Base-by-base conservation (phyloP, 2,888 invertebrate genomes). In the Hemicrepidius hirtus region DNA sequence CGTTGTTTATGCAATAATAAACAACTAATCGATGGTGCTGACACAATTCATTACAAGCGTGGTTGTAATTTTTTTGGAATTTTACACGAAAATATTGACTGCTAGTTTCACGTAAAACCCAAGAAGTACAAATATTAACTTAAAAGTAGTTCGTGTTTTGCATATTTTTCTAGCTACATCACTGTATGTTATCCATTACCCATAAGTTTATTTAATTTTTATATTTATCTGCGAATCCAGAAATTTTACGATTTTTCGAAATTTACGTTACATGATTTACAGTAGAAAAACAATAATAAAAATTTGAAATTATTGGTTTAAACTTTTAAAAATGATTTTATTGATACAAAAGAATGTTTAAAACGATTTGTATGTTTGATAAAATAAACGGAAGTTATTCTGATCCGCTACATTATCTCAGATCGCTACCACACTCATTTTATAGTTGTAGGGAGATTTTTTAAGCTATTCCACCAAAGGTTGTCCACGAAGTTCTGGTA, bases 391-490 rank as follows among this genome's bases (percentile, higher is more conserved):
- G 13, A 41, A n/a, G 13, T 41, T 41, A 13, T 41, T n/a, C n/a
- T 13, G 13, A n/a, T n/a, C n/a, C n/a, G n/a, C n/a, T n/a, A n/a
- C n/a, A n/a, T n/a, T n/a, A n/a, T n/a, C n/a, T n/a, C n/a, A n/a
- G n/a, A n/a, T n/a, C n/a, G n/a, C n/a, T n/a, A n/a, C n/a, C n/a
- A n/a, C n/a, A n/a, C n/a, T n/a, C 24, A 24, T 24, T 3, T 24
- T 24, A 24, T 5, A 24, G 24, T 24, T 2, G 32, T 32, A 32
- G 32, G 3, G 7, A 6, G 32, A 9, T 32, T 2, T 5, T 9
- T 24, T 24, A 24, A 9, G 32, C 78, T 75, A 82, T 74, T 82
- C 82, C 57, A 77, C 75, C 79, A 81, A 76, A 59, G 81, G 76
- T 65, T 71, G 69, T 55, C 75, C 72, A 62, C 72, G 77, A 64